These are phyloP conservation scores for Pogonus chalceus DNA, from an alignment of 1,140 invertebrate genomes.

Conservation along the genomic window DNA sequence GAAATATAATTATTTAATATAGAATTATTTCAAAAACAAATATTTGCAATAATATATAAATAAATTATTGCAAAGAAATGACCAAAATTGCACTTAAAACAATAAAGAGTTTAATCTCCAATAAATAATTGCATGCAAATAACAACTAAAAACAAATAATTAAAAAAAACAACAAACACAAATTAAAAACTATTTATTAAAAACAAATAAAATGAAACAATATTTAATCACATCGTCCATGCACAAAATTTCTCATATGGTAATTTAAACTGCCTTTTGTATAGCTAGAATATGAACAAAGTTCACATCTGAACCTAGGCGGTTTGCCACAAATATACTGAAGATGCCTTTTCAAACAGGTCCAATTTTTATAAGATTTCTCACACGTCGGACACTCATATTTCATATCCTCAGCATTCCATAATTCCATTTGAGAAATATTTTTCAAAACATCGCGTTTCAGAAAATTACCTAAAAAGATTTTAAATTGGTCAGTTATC, in stretches of 20 bases:
- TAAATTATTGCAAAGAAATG: no score
- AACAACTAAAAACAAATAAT: background rate
- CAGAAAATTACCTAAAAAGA: background rate
- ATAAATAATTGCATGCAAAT: background rate
- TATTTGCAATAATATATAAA: no score
- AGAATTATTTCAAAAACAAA: no score
- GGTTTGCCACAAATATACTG: conserved; percentile 38
- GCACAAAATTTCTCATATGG: background rate
- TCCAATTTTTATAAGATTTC: conserved; percentile 1
- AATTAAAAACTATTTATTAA: no score
- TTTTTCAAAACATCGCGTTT: background rate
- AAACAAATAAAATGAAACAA: conserved; percentile 25
- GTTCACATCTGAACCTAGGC: conserved; percentile 35
- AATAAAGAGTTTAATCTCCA: background rate
- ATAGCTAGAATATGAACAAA: conserved; percentile 25
- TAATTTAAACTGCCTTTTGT: conserved; percentile 1
- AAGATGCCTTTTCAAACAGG: conserved; percentile 30
- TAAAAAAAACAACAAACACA: background rate
- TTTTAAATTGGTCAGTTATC: no score
- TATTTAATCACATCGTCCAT: conserved; percentile 19
- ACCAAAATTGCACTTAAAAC: conserved; percentile 2
- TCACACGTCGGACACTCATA: background rate
- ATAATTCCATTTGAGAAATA: background rate
- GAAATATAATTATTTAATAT: no score
- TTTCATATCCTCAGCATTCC: background rate